Evolutionary conservation across 2,113 vertebrate species (phyloP).

Genomic region (Petrocephalus zakoni): DNA sequence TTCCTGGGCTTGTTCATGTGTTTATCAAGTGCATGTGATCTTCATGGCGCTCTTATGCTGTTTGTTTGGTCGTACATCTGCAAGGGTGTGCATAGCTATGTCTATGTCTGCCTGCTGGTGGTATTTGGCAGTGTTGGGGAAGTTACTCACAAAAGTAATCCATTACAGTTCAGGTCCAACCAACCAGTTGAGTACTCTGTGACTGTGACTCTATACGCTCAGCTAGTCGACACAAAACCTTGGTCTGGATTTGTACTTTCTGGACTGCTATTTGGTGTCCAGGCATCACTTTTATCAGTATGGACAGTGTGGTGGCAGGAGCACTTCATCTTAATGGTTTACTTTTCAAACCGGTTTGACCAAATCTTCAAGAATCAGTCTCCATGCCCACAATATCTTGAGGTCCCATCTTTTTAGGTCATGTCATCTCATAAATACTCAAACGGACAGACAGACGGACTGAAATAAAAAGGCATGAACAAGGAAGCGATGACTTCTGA

Average conservation of each 20-base stretch:
- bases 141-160: too few relatives aligned
- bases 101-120: not conserved
- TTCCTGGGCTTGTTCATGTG: not conserved
- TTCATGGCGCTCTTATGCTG: not conserved
- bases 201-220: too few relatives aligned
- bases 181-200: too few relatives aligned
- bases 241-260: too few relatives aligned
- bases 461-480: conserved; percentile 28
- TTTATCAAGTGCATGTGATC: not conserved
- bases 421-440: conserved; percentile 11
- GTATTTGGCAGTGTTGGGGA: not conserved
- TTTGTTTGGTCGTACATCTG: not conserved
- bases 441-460: conserved; percentile 29
- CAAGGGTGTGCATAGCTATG: not conserved
- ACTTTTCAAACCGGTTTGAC: not conserved
- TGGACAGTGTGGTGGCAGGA: not conserved
- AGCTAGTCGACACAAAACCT: too few relatives aligned
- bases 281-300: not conserved
- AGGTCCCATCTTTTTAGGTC: not conserved
- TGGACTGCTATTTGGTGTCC: not conserved
- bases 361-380: not conserved
- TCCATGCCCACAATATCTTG: not conserved
- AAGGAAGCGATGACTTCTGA: conserved; percentile 1
- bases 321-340: not conserved
- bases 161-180: too few relatives aligned